A percentile compares a stretch with the other conserved stretches of the same genome.
phyloP scores from a whole-genome alignment of 2,797 vertebrate species.

The Micromesistius poutassou region DNA sequence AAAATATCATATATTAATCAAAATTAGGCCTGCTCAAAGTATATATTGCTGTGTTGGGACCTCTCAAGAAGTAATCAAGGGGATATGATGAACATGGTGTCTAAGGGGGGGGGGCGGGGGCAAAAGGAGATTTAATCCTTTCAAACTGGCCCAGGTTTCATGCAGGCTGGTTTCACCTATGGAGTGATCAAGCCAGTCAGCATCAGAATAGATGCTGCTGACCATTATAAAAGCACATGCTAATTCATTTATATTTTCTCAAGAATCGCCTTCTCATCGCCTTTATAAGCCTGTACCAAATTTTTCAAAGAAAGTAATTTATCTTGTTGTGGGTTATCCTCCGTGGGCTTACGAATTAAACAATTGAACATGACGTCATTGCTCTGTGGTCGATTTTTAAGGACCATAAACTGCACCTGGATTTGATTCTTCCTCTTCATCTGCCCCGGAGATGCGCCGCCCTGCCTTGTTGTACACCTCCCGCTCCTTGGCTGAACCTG shows the following conservation, averaged over 20 bases:
- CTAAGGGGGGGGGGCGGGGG: too few relatives aligned
- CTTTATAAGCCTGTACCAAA: background rate
- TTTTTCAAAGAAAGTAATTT: background rate
- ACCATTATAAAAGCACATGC: background rate
- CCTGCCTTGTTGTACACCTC: slow-evolving; percentile 70
- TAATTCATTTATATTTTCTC: background rate
- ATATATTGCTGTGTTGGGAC: background rate
- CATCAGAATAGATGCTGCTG: background rate
- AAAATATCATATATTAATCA: too few relatives aligned
- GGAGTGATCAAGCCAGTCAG: background rate
- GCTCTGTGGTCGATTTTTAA: background rate
- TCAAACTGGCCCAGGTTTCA: background rate
- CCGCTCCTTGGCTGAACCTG: slow-evolving; percentile 76
- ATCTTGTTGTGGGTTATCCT: background rate
- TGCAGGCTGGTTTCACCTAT: background rate
- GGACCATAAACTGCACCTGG: background rate
- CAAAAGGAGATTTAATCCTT: too few relatives aligned
- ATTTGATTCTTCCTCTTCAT: rapidly evolving
- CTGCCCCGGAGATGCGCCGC: slow-evolving; percentile 20
- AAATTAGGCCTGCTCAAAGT: too few relatives aligned
- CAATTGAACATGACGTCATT: background rate
- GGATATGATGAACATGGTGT: background rate
- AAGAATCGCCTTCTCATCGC: too few relatives aligned
- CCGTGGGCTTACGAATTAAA: background rate
- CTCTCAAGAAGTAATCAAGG: background rate